phyloP scores from a whole-genome alignment of 2,888 invertebrate species.

The Rhorus exstirpatorius region DNA sequence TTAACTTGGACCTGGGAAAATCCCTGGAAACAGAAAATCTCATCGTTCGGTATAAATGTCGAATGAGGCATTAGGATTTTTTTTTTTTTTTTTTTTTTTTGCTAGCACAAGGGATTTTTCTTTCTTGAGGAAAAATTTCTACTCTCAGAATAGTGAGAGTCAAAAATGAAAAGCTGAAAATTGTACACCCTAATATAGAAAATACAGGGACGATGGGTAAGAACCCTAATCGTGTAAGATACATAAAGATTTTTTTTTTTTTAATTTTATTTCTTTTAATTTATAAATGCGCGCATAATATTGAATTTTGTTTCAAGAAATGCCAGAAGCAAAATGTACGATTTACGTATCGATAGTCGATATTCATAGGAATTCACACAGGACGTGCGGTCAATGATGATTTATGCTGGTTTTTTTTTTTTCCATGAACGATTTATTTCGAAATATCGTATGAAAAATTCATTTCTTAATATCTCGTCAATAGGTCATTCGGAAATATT shows the following conservation, averaged over 20 bases:
- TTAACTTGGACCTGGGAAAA: no score
- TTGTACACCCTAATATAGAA: background rate
- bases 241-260: no score
- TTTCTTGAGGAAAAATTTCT: background rate
- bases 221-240: background rate
- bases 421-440: constrained; percentile 7
- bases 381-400: background rate
- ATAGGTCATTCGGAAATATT: background rate
- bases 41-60: no score
- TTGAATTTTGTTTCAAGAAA: constrained; percentile 15
- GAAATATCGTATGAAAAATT: constrained; percentile 8
- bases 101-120: no score
- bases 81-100: background rate
- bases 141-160: background rate
- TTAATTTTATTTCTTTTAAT: background rate
- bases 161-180: background rate
- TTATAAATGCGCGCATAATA: background rate
- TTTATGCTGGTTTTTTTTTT: background rate
- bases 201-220: background rate
- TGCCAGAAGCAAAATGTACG: constrained; percentile 31
- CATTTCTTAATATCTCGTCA: background rate
- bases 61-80: background rate
- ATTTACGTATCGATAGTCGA: constrained; percentile 19
- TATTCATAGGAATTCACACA: constrained; percentile 22
- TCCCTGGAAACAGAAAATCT: no score